Evolutionary conservation across 2,113 vertebrate species (phyloP).

Genomic region (Trogon surrucura): DNA sequence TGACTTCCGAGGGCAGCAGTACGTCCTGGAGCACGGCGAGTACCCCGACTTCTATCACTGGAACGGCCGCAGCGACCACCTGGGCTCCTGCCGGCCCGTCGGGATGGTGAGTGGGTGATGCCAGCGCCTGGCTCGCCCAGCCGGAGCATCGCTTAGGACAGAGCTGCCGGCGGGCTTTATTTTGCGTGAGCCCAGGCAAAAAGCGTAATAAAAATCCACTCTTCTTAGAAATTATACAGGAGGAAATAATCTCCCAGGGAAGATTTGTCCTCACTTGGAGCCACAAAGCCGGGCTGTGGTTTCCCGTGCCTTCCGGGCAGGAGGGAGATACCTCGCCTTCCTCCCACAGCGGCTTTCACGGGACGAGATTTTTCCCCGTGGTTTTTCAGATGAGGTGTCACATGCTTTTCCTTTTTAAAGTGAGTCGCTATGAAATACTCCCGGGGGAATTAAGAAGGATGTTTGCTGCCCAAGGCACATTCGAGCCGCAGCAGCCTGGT

Average conservation of each 20-base stretch:
- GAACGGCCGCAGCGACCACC: slow-evolving; percentile 90
- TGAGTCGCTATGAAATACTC: not conserved
- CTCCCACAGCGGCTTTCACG: accelerated
- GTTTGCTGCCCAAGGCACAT: not conserved
- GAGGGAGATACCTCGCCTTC: not conserved
- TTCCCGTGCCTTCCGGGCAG: not conserved
- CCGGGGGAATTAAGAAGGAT: accelerated
- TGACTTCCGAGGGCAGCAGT: slow-evolving; percentile 89
- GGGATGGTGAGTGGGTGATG: slow-evolving; percentile 83
- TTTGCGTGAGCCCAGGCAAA: accelerated
- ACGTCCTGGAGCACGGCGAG: slow-evolving; percentile 88
- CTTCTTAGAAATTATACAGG: not conserved
- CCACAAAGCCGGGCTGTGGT: accelerated
- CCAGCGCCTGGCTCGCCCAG: accelerated
- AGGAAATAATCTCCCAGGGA: not conserved
- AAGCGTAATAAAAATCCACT: not conserved
- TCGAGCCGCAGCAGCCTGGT: accelerated
- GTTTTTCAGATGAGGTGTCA: not conserved
- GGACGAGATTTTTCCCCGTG: not conserved
- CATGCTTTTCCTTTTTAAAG: not conserved
- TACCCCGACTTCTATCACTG: slow-evolving; percentile 89
- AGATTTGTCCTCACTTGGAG: not conserved
- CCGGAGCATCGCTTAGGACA: accelerated
- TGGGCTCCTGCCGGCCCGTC: slow-evolving; percentile 90
- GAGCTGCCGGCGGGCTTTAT: accelerated